phyloP scores from a whole-genome alignment of 2,888 invertebrate species.

The Lasioglossum villosulum region DNA sequence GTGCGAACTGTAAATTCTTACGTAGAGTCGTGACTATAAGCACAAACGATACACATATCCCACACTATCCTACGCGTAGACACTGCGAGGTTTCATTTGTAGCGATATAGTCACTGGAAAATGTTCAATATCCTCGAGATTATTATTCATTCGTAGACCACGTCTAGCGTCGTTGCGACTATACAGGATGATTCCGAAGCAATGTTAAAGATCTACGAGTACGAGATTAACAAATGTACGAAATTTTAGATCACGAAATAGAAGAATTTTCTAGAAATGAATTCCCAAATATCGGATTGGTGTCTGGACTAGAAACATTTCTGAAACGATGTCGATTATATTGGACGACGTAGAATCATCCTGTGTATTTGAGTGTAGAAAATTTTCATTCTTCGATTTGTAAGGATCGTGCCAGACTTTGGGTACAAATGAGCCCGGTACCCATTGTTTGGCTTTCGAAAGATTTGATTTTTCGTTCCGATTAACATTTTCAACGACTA shows the following conservation, averaged over 20 bases:
- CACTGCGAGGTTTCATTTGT: slow-evolving; percentile 12
- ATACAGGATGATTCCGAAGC: background rate
- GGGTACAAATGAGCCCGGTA: slow-evolving; percentile 55
- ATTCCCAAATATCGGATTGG: background rate
- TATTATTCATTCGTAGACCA: background rate
- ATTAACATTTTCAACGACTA: background rate
- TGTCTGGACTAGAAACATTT: background rate
- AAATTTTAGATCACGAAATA: background rate
- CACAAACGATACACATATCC: slow-evolving; percentile 57
- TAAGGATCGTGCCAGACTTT: slow-evolving; percentile 24
- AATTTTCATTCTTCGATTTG: slow-evolving; percentile 15
- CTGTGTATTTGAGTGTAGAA: background rate
- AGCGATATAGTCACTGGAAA: slow-evolving; percentile 27
- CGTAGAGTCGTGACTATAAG: slow-evolving; percentile 21
- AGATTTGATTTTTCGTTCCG: background rate
- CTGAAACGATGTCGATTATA: background rate
- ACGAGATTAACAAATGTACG: background rate
- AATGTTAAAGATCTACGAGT: background rate
- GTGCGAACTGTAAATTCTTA: slow-evolving; percentile 32
- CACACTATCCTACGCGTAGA: slow-evolving; percentile 34
- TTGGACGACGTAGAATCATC: background rate
- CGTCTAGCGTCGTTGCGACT: background rate
- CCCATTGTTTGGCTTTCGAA: slow-evolving; percentile 19
- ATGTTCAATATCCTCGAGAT: slow-evolving; percentile 5
- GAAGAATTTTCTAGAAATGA: background rate